Conservation (phyloP, 2,797 vertebrate genomes). For the Pachyuromys duprasi region DNA sequence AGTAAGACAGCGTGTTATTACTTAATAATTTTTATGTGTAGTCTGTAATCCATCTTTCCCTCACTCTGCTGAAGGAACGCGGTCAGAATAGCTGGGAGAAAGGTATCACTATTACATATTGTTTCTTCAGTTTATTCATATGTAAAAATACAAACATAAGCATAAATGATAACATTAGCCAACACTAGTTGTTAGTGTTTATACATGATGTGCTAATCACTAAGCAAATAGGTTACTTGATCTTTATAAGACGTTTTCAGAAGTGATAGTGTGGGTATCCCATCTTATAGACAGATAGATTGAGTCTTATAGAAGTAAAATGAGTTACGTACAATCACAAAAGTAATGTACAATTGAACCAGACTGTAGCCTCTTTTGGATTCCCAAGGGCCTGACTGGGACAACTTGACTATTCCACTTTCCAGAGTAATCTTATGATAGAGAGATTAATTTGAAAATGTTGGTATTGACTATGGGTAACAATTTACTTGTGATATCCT, state of each 20-base stretch:
- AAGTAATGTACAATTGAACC: not conserved
- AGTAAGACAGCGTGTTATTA: conserved; percentile 24
- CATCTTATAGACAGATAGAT: not conserved
- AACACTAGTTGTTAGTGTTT: not conserved
- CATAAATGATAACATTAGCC: conserved; percentile 17
- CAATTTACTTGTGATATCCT: not conserved
- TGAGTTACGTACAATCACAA: not conserved
- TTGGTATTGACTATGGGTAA: conserved; percentile 7
- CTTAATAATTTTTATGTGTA: not conserved
- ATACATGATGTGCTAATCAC: not conserved
- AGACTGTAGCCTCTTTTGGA: not conserved
- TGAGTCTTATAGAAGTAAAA: not conserved
- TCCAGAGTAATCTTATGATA: not conserved
- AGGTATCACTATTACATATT: not conserved
- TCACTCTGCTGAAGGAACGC: not conserved
- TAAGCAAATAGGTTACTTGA: not conserved
- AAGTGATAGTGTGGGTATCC: not conserved
- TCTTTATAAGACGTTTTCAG: not conserved
- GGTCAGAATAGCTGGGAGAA: not conserved
- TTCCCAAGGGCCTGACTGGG: not conserved
- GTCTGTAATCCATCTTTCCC: not conserved
- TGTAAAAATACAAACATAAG: not conserved
- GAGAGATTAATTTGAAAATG: conserved; percentile 28
- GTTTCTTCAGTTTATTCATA: conserved; percentile 22
- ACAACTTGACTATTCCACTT: conserved; percentile 11